Evolutionary conservation across 2,888 invertebrate species (phyloP).

Genomic region (Galerucella nymphaeae): DNA sequence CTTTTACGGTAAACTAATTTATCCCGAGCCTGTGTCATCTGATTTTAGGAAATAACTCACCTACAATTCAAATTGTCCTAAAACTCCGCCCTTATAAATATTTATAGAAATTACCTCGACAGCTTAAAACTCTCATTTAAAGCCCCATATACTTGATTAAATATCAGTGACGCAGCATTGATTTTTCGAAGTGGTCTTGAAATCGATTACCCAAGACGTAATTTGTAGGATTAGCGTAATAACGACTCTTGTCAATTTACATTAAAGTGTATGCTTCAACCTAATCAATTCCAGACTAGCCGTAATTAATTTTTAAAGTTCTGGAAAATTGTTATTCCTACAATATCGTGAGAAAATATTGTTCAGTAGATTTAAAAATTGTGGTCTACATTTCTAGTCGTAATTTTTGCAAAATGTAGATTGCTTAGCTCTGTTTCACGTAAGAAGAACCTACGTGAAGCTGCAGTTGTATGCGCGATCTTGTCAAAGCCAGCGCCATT

Average conservation of each 20-base stretch:
- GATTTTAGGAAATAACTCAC: neutral
- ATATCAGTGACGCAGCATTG: constrained; percentile 19
- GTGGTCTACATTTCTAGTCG: too few species aligned
- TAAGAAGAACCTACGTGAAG: too few species aligned
- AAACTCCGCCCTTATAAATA: constrained; percentile 11
- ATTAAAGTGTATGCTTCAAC: neutral
- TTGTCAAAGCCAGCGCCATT: too few species aligned
- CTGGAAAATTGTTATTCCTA: neutral
- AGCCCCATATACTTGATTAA: constrained; percentile 21
- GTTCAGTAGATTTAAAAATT: too few species aligned
- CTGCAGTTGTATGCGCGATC: too few species aligned
- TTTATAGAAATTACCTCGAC: constrained; percentile 16
- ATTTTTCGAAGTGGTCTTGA: constrained; percentile 12
- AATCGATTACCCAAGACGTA: constrained; percentile 18
- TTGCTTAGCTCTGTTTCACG: too few species aligned
- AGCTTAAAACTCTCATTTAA: constrained; percentile 18
- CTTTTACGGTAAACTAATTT: too few species aligned
- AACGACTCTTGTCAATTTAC: neutral
- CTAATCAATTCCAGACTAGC: neutral
- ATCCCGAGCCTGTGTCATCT: neutral
- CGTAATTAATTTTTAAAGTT: neutral
- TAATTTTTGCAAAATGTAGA: too few species aligned
- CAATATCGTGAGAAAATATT: too few species aligned
- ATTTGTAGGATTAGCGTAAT: constrained; percentile 6
- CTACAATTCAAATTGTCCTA: neutral